phyloP scores from a whole-genome alignment of 2,113 vertebrate species.

The Austrofundulus limnaeus region DNA sequence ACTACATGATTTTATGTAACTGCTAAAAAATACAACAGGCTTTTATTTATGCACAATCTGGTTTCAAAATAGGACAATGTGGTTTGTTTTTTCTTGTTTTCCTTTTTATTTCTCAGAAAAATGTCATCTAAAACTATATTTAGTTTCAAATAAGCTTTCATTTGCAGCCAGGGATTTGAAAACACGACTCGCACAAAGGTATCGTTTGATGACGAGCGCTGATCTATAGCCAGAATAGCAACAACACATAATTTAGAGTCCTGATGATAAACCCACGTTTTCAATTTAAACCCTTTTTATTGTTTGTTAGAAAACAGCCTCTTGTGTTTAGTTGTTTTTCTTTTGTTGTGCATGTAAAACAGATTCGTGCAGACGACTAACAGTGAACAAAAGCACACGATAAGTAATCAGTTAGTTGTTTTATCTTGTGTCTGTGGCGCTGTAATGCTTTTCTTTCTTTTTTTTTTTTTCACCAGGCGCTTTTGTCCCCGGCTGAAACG shows the following conservation, averaged over 20 bases:
- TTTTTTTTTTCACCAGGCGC: conserved; percentile 42
- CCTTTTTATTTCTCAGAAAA: conserved; percentile 8
- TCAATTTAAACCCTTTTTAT: not conserved
- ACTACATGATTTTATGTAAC: not conserved
- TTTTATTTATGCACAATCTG: conserved; percentile 10
- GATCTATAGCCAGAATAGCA: conserved; percentile 1
- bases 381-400: conserved; percentile 5
- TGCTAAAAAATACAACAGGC: conserved; percentile 8
- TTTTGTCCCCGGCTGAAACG: conserved; percentile 46
- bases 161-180: conserved; percentile 5
- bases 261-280: not conserved
- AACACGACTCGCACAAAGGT: conserved; percentile 1
- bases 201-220: not conserved
- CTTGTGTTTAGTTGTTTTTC: not conserved
- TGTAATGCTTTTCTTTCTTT: conserved; percentile 38
- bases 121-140: conserved; percentile 23
- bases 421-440: conserved; percentile 34
- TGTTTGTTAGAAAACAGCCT: not conserved
- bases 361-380: conserved; percentile 51
- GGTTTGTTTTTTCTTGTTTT: not conserved
- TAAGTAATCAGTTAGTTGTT: conserved; percentile 35
- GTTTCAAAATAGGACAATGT: not conserved
- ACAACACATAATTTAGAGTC: not conserved
- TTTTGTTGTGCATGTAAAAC: conserved; percentile 7
- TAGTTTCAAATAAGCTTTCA: conserved; percentile 8